These are phyloP conservation scores for Lycocerus yunnanus DNA, from an alignment of 2,888 invertebrate species.

Conservation along the genomic window DNA sequence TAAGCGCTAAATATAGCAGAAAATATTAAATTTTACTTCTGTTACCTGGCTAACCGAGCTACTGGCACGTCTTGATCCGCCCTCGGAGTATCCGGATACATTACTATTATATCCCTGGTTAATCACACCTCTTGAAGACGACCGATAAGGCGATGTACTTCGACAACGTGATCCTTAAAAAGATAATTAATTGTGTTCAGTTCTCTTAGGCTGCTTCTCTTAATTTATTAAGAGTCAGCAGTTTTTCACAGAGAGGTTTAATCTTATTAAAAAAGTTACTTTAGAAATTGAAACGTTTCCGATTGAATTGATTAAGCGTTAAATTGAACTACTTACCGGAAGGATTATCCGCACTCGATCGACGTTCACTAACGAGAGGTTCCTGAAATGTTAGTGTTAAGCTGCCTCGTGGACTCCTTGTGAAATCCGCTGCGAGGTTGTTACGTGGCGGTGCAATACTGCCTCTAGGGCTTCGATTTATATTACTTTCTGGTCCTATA, in stretches of 20 bases:
- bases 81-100: slow-evolving; percentile 58
- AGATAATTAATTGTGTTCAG: slow-evolving; percentile 8
- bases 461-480: slow-evolving; percentile 65
- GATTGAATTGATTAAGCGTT: background rate
- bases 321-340: slow-evolving; percentile 52
- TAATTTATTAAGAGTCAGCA: background rate
- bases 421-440: slow-evolving; percentile 55
- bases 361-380: slow-evolving; percentile 61
- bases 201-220: background rate
- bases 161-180: slow-evolving; percentile 51
- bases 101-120: slow-evolving; percentile 58
- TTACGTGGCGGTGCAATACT: slow-evolving; percentile 62
- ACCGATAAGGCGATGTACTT: slow-evolving; percentile 68
- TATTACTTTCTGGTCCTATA: slow-evolving; percentile 60
- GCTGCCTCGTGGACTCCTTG: slow-evolving; percentile 63
- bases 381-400: slow-evolving; percentile 67
- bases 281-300: slow-evolving; percentile 1
- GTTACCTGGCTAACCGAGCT: slow-evolving; percentile 65
- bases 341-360: slow-evolving; percentile 64
- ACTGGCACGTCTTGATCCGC: slow-evolving; percentile 69
- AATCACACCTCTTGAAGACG: slow-evolving; percentile 56
- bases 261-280: background rate
- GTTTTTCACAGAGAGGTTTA: background rate
- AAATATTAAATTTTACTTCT: background rate
- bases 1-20: slow-evolving; percentile 11